Conservation (phyloP, 2,888 invertebrate species). For the Eupithecia centaureata region DNA sequence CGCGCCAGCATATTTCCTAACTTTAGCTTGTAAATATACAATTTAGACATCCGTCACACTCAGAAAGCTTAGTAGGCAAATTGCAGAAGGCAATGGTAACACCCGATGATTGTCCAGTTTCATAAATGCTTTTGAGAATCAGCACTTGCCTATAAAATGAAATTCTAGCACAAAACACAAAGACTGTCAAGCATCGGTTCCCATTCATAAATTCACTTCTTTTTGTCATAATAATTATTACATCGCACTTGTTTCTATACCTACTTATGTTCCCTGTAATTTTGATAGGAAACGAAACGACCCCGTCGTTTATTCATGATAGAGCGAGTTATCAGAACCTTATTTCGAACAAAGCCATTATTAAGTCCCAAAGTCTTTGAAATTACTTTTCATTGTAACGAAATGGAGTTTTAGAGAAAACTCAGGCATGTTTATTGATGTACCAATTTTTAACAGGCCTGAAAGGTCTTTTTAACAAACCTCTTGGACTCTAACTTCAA, state of each 20-base stretch:
- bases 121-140: not conserved
- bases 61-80: not conserved
- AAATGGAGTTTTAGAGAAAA: conserved; percentile 30
- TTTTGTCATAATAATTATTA: not conserved
- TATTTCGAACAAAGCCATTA: conserved; percentile 19
- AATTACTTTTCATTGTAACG: conserved; percentile 36
- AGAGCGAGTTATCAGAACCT: not conserved
- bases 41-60: too few species aligned
- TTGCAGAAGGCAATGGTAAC: not conserved
- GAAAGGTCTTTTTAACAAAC: conserved; percentile 2
- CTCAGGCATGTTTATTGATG: conserved; percentile 13
- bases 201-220: not conserved
- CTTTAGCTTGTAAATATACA: not conserved
- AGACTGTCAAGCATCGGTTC: not conserved
- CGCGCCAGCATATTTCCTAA: too few species aligned
- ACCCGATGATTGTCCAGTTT: too few species aligned
- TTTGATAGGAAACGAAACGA: not conserved
- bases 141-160: not conserved
- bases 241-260: not conserved
- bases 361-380: conserved; percentile 29
- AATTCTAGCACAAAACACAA: not conserved
- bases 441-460: conserved; percentile 11
- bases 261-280: not conserved
- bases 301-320: not conserved
- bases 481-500: not conserved